Percentiles rank a stretch among this genome's conserved stretches.
phyloP scores from a whole-genome alignment of 2,888 invertebrate species.

The Anthophora plumipes region DNA sequence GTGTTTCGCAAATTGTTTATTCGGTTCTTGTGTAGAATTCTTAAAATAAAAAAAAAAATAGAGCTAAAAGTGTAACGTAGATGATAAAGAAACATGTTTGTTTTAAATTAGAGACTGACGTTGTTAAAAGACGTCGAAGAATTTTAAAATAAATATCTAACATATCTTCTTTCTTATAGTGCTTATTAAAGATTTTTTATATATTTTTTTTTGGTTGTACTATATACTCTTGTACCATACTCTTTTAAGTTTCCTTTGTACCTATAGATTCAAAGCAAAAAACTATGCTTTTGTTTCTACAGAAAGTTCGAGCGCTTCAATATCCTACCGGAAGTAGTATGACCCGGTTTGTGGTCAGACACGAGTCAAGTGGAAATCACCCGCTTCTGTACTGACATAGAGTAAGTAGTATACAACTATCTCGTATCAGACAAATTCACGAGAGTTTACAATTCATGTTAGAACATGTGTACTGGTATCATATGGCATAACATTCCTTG shows the following conservation, averaged over 20 bases:
- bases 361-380: constrained; percentile 4
- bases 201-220: too few species aligned
- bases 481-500: not conserved
- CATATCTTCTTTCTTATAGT: too few species aligned
- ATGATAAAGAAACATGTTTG: too few species aligned
- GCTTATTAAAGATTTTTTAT: too few species aligned
- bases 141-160: too few species aligned
- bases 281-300: not conserved
- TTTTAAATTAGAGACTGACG: too few species aligned
- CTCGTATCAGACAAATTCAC: not conserved
- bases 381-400: not conserved
- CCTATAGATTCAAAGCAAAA: not conserved
- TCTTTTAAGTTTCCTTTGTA: not conserved
- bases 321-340: not conserved
- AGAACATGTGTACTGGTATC: too few species aligned
- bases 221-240: not conserved
- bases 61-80: too few species aligned
- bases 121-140: too few species aligned
- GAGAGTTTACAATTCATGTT: not conserved
- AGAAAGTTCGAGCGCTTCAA: not conserved
- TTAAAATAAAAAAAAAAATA: too few species aligned
- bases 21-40: too few species aligned
- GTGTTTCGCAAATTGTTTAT: not conserved
- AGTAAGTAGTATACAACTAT: not conserved
- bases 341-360: not conserved